A percentile compares a stretch with the other conserved stretches of the same genome.
Evolutionary conservation across 1,140 invertebrate genomes (phyloP).

Genomic region (Sipha flava): DNA sequence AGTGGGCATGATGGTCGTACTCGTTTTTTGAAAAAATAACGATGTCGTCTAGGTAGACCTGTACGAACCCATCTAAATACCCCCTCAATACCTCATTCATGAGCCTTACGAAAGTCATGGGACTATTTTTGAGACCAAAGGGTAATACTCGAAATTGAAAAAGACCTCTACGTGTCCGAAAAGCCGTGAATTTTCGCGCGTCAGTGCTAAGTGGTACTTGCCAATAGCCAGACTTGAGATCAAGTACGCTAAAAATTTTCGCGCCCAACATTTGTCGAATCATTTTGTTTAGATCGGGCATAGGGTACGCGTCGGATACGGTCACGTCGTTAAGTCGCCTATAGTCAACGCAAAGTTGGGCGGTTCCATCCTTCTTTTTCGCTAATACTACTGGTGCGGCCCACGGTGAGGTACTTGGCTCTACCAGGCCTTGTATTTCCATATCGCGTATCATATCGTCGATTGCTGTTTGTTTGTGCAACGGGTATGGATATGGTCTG

Average conservation of each 20-base stretch:
- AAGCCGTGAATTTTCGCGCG: not conserved
- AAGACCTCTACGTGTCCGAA: not conserved
- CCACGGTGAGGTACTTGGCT: too few species aligned
- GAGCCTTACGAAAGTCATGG: slow-evolving; percentile 43
- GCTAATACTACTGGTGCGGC: slow-evolving; percentile 44
- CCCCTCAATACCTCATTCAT: slow-evolving; percentile 43
- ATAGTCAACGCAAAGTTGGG: slow-evolving; percentile 46
- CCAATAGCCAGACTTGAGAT: not conserved
- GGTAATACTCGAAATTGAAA: too few species aligned
- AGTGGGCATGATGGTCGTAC: too few species aligned
- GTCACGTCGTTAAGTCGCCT: slow-evolving; percentile 34
- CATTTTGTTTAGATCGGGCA: not conserved
- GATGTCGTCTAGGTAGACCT: too few species aligned
- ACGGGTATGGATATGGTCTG: too few species aligned
- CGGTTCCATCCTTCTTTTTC: slow-evolving; percentile 45
- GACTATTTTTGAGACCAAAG: slow-evolving; percentile 44
- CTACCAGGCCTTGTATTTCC: too few species aligned
- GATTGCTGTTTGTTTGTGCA: too few species aligned
- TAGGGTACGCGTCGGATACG: not conserved
- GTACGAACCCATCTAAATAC: slow-evolving; percentile 35
- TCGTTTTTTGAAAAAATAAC: too few species aligned
- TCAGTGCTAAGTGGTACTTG: not conserved
- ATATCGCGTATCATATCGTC: too few species aligned
- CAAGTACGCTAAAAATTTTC: not conserved
- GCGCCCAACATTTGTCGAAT: not conserved